Conservation (phyloP, 2,113 vertebrate species). For the Mionectes macconnelli region DNA sequence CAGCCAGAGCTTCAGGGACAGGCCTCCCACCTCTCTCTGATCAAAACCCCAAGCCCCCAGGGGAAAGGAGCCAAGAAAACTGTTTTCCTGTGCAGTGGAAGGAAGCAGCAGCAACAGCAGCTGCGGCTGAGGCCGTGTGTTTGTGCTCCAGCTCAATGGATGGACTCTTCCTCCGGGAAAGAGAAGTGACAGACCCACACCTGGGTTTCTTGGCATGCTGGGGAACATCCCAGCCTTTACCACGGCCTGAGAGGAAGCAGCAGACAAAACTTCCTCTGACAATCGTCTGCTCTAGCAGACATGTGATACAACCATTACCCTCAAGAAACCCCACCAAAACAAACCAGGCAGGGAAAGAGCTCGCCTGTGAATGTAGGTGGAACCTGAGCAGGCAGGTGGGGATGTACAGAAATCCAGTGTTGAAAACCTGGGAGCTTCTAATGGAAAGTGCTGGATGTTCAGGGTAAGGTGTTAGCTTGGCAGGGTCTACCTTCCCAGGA, state of each 20-base stretch:
- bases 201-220: accelerated
- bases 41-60: neutral
- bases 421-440: neutral
- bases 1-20: neutral
- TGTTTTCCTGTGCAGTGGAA: neutral
- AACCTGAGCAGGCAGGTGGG: accelerated
- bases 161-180: accelerated
- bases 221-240: neutral
- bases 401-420: neutral
- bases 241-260: neutral
- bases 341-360: neutral
- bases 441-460: neutral
- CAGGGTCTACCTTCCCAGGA: neutral
- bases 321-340: neutral
- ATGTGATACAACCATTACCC: neutral
- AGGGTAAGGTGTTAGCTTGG: neutral
- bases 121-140: neutral
- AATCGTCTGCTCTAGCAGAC: neutral
- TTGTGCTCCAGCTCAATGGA: neutral
- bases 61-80: neutral
- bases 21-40: accelerated
- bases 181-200: neutral
- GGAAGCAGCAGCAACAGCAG: neutral
- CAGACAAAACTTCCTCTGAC: neutral
- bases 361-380: neutral